Evolutionary conservation across 2,888 invertebrate genomes (phyloP), one percentile per base, ranked within the genome.

Genomic region (Malachius bipustulatus): DNA sequence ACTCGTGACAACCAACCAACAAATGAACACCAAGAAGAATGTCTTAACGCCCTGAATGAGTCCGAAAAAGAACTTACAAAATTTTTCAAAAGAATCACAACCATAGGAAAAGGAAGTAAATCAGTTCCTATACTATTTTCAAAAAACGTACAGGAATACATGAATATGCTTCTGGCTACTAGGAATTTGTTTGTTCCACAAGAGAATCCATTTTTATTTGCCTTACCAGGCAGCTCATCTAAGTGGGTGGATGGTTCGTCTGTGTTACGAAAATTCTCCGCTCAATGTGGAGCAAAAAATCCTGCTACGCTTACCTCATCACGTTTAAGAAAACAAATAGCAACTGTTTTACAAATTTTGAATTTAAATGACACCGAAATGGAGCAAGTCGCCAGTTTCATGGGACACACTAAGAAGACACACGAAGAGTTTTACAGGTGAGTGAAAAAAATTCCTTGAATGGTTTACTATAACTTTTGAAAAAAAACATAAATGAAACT

Each of bases 241-340:
- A 44, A 41, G 39, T 50, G 49, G 49, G 36, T 43, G 13, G 36
- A 44, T 35, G 49, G 48, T 8, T 45, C 46, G 26, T 19, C 37
- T 19, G 36, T 43, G 3, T 29, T 47, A 3, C 16, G 45, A 27
- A 46, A 47, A 38, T 47, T 38, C 43, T 41, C 49, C 4, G 15
- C 10, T 35, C 35, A 30, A 19, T 44, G 42, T 37, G 42, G 44
- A 9, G 40, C 44, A 19, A 26, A 41, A 40, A 40, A 45, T 40
- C 48, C 47, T n/a, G 27, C 27, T 16, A 31, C 30, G 14, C 34
- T 45, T 24, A 42, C 47, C 24, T 47, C 47, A 26, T 43, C 45
- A 9, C 41, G 43, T 15, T 37, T 47, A 12, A 38, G 48, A 29
- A 49, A 49, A 40, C 48, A 48, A 34, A 48, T 49, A 16, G 49